These are phyloP conservation scores for Epinotia brunnichana DNA, from an alignment of 2,888 invertebrate genomes.

Conservation along the genomic window DNA sequence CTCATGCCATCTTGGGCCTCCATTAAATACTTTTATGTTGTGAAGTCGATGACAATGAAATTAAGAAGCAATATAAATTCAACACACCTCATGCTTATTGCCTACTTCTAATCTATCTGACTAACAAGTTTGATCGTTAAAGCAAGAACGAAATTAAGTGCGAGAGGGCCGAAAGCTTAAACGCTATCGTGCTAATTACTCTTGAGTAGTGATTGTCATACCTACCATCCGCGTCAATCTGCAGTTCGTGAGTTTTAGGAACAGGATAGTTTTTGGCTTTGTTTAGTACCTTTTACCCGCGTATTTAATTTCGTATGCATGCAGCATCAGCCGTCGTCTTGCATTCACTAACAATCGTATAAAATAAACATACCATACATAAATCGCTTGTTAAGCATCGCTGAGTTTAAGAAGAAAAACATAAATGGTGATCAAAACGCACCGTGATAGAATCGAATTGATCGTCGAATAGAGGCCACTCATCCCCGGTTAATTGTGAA, in stretches of 20 bases:
- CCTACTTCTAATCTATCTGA: background rate
- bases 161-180: too few relatives aligned
- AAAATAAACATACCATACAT: background rate
- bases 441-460: background rate
- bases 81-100: background rate
- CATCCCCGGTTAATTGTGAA: slow-evolving; percentile 4
- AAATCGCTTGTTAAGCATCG: background rate
- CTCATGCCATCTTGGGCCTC: slow-evolving; percentile 2
- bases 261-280: background rate
- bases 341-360: background rate
- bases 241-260: background rate
- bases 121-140: background rate
- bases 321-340: background rate
- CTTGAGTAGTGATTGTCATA: too few relatives aligned
- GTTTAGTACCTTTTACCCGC: background rate
- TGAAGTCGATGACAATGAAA: background rate
- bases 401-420: background rate
- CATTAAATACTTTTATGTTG: background rate
- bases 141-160: background rate
- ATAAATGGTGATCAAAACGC: background rate
- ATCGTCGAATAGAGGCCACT: slow-evolving; percentile 1
- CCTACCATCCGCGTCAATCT: background rate
- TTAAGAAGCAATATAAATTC: background rate
- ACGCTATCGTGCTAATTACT: too few relatives aligned
- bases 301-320: background rate